Conservation (phyloP, 2,797 vertebrate genomes). For the Neosilurus hyrtlii region DNA sequence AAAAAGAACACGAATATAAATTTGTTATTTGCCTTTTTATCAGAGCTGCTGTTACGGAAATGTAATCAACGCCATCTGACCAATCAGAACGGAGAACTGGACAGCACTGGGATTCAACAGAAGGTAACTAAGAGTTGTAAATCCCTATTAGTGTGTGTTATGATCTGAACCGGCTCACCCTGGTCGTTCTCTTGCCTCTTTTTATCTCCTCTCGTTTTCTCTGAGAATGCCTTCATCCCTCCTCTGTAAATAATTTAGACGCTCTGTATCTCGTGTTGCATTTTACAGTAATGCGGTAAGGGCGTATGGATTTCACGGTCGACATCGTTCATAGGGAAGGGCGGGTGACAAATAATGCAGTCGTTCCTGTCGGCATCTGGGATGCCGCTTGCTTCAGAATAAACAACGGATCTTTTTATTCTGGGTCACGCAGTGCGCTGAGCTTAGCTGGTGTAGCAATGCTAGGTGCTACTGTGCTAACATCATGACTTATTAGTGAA, state of each 20-base stretch:
- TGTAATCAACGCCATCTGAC: constrained; percentile 54
- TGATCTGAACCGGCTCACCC: background rate
- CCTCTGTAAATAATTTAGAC: constrained; percentile 67
- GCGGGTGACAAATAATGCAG: constrained; percentile 44
- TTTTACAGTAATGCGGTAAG: constrained; percentile 65
- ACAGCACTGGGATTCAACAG: background rate
- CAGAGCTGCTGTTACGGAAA: background rate
- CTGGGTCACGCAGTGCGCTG: background rate
- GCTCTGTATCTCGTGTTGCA: constrained; percentile 59
- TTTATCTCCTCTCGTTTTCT: constrained; percentile 44
- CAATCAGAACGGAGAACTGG: background rate
- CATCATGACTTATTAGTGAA: background rate
- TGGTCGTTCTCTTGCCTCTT: background rate
- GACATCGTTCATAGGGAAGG: constrained; percentile 55
- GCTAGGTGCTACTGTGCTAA: background rate
- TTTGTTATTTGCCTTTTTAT: background rate
- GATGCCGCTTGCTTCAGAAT: constrained; percentile 38
- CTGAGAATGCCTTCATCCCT: constrained; percentile 42
- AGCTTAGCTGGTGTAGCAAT: background rate
- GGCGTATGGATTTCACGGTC: constrained; percentile 58
- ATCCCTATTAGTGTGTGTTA: background rate
- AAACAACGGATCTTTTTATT: constrained; percentile 30
- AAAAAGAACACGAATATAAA: background rate
- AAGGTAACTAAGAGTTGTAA: constrained; percentile 6
- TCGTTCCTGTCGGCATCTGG: constrained; percentile 49